Evolutionary conservation across 2,797 vertebrate genomes (phyloP).

Genomic region (Scarus forsteni): DNA sequence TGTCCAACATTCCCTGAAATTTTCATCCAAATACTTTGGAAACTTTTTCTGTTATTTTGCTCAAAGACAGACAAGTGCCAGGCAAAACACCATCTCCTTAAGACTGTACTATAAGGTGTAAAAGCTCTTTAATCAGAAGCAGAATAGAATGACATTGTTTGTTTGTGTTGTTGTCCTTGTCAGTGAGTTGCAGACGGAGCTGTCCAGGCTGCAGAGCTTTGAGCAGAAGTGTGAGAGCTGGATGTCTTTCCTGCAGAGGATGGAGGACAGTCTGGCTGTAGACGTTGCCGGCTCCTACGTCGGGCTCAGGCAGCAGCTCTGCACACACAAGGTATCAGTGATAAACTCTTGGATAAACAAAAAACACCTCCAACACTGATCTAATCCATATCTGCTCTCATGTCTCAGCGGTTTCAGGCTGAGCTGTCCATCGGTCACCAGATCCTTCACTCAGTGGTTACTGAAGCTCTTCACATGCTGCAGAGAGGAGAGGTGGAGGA

Average conservation of each 20-base stretch:
- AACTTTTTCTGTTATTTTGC: no score
- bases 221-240: conserved; percentile 90
- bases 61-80: no score
- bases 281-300: conserved; percentile 80
- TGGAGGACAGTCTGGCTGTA: conserved; percentile 84
- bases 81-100: no score
- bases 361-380: neutral
- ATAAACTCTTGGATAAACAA: rapidly evolving
- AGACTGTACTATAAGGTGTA: conserved; percentile 11
- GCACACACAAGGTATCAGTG: conserved; percentile 87
- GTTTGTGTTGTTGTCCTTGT: neutral
- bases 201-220: conserved; percentile 85
- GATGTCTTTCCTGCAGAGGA: conserved; percentile 89
- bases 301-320: conserved; percentile 88
- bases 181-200: conserved; percentile 86
- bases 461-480: conserved; percentile 87
- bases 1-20: no score
- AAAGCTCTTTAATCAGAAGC: conserved; percentile 9
- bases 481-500: conserved; percentile 87
- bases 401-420: conserved; percentile 88
- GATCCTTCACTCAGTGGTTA: conserved; percentile 88
- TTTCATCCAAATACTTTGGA: no score
- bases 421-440: conserved; percentile 90
- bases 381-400: neutral
- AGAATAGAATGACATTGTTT: neutral